Conservation (phyloP, 2,888 invertebrate species). For the Syritta pipiens region DNA sequence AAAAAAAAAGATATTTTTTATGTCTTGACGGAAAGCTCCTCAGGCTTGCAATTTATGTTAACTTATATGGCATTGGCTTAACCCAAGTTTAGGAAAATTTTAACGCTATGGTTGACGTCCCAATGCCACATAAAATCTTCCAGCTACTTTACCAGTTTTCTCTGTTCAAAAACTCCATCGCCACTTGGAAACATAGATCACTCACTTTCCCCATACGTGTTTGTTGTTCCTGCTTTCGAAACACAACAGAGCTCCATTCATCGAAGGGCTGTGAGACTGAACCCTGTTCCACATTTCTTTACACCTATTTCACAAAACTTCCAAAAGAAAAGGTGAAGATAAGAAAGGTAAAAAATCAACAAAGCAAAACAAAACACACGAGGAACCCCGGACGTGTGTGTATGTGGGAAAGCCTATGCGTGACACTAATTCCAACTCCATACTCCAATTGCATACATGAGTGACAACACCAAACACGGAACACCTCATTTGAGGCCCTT, state of each 20-base stretch:
- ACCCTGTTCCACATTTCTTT: slow-evolving; percentile 59
- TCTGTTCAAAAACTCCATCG: too few species aligned
- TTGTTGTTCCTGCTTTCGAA: slow-evolving; percentile 36
- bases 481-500: slow-evolving; percentile 61
- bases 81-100: too few species aligned
- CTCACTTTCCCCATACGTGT: too few species aligned
- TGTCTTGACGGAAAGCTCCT: too few species aligned
- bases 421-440: slow-evolving; percentile 62
- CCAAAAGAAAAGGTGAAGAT: neutral
- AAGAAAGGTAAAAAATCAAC: slow-evolving; percentile 8
- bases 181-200: too few species aligned
- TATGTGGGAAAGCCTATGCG: slow-evolving; percentile 36
- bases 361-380: slow-evolving; percentile 19
- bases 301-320: slow-evolving; percentile 44
- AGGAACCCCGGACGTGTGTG: neutral
- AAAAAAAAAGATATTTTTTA: too few species aligned
- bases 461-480: slow-evolving; percentile 65
- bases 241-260: slow-evolving; percentile 49
- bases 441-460: slow-evolving; percentile 67
- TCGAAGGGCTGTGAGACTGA: slow-evolving; percentile 35
- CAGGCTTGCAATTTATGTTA: too few species aligned
- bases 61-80: too few species aligned
- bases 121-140: too few species aligned
- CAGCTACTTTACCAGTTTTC: too few species aligned
- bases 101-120: too few species aligned